Evolutionary conservation across 2,797 vertebrate genomes (phyloP), one percentile per base, ranked within the genome.

Genomic region (Pangasius mekongensis): DNA sequence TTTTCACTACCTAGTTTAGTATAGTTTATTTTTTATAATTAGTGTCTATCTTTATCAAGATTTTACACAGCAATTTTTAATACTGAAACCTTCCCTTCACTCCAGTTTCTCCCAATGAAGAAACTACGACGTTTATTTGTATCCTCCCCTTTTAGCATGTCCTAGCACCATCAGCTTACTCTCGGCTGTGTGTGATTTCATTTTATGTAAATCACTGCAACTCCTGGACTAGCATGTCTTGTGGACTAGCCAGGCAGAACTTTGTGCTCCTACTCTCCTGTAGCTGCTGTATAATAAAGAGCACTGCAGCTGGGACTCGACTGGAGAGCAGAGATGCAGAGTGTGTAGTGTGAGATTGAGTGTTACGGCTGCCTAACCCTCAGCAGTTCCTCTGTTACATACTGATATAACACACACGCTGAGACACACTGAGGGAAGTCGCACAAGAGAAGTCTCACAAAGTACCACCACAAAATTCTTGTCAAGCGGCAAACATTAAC

Each of bases 281-380:
- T 66, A 49, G 47, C 24, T 66, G 13, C 54, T 36, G 36, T 66
- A 49, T 83, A 83, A 49, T 66, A 66, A 83, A 66, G 62, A 30
- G 58, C 27, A 1, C 4, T 64, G 60, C 81, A 66, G 49, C 77
- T 71, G 62, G 76, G 77, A 60, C 33, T 39, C 54, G 30, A 87
- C 52, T 71, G 24, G 64, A 73, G 52, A 60, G 52, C 66, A 30
- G 64, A 71, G 64, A 81, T 30, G 86, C 22, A 43, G 73, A 54
- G 76, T 71, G 64, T 71, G 52, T 33, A 20, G 58, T 18, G 39
- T 71, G 86, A 82, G 77, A 67, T 71, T 30, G 64, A 82, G 64
- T 87, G 77, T 82, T 67, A 81, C 24, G 22, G 62, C 33, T 81
- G 62, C 62, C 47, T 66, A 60, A 83, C 81, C 58, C 60, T 58